Percentiles rank a stretch among this genome's conserved stretches.
phyloP scores from a whole-genome alignment of 2,888 invertebrate genomes.

The Molorchus minor region DNA sequence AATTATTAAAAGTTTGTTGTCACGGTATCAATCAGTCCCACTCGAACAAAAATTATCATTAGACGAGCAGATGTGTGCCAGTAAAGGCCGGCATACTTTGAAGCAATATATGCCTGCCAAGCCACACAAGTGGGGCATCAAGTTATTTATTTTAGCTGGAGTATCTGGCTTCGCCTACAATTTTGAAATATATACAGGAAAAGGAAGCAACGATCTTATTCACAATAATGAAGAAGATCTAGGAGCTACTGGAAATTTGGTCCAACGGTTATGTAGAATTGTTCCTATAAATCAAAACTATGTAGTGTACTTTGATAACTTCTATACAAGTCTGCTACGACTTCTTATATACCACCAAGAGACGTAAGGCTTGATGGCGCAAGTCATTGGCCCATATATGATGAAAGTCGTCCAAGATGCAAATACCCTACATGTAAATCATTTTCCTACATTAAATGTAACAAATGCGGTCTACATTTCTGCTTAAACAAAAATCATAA shows the following conservation, averaged over 20 bases:
- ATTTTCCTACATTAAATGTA: neutral
- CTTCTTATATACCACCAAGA: constrained; percentile 14
- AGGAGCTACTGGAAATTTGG: neutral
- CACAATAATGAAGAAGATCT: neutral
- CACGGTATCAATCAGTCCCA: constrained; percentile 48
- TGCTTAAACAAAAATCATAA: neutral
- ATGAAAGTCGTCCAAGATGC: neutral
- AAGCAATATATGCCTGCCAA: constrained; percentile 51
- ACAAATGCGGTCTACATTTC: neutral
- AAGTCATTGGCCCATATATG: neutral
- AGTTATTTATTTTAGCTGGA: constrained; percentile 47
- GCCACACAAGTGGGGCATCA: constrained; percentile 52
- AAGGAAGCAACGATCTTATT: neutral
- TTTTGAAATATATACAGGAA: constrained; percentile 39
- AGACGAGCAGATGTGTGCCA: constrained; percentile 51
- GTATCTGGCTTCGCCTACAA: constrained; percentile 44
- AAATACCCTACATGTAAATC: neutral
- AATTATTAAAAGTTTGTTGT: constrained; percentile 42
- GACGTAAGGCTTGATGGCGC: neutral
- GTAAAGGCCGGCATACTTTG: constrained; percentile 50
- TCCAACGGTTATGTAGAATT: neutral
- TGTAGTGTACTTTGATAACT: neutral
- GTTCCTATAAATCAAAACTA: neutral
- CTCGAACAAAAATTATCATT: constrained; percentile 49
- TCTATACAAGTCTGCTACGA: constrained; percentile 1